Conservation (phyloP, 2,113 vertebrate species). For the Heliornis fulica region DNA sequence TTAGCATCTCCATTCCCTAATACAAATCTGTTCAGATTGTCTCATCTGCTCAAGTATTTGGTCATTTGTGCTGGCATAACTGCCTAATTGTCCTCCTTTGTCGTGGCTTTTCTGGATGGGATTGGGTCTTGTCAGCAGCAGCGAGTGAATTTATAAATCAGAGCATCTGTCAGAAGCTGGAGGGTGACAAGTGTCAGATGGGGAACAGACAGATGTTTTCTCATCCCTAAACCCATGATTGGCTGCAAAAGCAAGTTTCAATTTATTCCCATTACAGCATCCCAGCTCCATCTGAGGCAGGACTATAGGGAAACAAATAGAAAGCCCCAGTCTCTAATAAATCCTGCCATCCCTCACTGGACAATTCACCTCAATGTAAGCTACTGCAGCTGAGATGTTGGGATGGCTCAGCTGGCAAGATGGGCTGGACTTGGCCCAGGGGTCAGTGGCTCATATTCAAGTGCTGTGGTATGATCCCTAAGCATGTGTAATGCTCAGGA, state of each 20-base stretch:
- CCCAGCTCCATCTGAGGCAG: accelerated
- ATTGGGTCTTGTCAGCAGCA: not conserved
- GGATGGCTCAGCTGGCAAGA: not conserved
- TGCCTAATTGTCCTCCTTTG: not conserved
- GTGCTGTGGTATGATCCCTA: not conserved
- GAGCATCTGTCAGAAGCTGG: not conserved
- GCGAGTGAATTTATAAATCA: not conserved
- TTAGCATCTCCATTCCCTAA: not conserved
- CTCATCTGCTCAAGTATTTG: not conserved
- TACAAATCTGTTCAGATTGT: not conserved
- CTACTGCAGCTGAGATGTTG: not conserved
- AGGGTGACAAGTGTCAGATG: not conserved
- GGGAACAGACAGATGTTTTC: not conserved
- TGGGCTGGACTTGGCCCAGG: not conserved
- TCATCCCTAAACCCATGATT: not conserved
- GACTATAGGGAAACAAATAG: not conserved
- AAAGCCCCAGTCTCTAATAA: not conserved
- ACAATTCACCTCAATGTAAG: not conserved
- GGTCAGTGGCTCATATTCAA: not conserved
- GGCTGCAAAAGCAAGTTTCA: not conserved
- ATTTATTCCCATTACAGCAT: not conserved
- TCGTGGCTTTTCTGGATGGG: not conserved
- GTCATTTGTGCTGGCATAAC: not conserved
- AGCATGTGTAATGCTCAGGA: not conserved
- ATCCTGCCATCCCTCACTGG: not conserved